Base-by-base conservation (phyloP, 2,113 vertebrate genomes). In the Muntiacus muntjak region DNA sequence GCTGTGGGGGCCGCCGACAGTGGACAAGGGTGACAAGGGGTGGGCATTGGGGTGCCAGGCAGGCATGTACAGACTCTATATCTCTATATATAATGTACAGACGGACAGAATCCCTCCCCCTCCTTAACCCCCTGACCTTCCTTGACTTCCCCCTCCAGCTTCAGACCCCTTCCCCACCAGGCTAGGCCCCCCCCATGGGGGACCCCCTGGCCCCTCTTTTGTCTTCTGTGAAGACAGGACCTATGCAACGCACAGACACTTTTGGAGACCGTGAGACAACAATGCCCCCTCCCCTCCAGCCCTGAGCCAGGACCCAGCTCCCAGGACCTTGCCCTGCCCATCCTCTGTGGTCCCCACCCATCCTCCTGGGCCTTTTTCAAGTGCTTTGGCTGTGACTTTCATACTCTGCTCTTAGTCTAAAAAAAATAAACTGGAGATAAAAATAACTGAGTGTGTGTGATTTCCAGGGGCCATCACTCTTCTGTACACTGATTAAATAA, bases 221-320 rank as follows among this genome's bases (percentile, higher is more conserved):
- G 99, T 99, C 99, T 99, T 99, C 99, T 84, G 98, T 99, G 99
- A 99, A 99, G 99, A 99, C 99, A 98, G 21, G 97, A 99, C 99
- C 99, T 99, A 99, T 99, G 99, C 99, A 99, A 99, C 97, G 99
- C 99, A 99, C 99, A 98, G 99, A 99, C 99, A 99, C 99, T 99
- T 99, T 99, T 98, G 98, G 98, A 98, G 97, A 98, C 95, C 95
- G 19, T 97, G 91, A 96, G 91, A 96, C 95, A 76, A 98, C 96
- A 97, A 93, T 58, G 85, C 67, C 95, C 97, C 92, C 26, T 25
- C 81, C 97, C 60, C 94, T 25, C 89, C 95, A 96, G 64, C 94
- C 96, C 87, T 47, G 90, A 95, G 94, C 97, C 7, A 0, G 96
- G 93, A 96, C 89, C 78, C 90, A 47, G 16, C 52, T 85, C 95